phyloP scores from a whole-genome alignment of 2,888 invertebrate species.

The Lasioglossum leucozonium region DNA sequence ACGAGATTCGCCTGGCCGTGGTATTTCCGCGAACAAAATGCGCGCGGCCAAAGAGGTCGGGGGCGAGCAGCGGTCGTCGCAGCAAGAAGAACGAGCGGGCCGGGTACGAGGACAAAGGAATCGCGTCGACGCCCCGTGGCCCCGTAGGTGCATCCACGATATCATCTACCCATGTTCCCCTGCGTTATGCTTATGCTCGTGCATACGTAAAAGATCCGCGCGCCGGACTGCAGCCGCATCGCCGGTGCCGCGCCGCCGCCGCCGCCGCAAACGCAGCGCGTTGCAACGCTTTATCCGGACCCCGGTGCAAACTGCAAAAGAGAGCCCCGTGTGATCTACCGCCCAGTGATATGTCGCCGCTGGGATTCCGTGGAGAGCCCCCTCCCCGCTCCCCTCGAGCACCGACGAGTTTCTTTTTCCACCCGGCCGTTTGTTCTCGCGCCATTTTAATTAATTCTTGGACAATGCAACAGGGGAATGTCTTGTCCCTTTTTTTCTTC shows the following conservation, averaged over 20 bases:
- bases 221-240: conserved; percentile 53
- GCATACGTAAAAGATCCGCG: conserved; percentile 76
- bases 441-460: conserved; percentile 61
- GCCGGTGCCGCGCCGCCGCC: neutral
- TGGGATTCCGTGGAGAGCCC: conserved; percentile 66
- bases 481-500: neutral
- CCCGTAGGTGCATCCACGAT: conserved; percentile 82
- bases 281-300: conserved; percentile 60
- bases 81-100: conserved; percentile 76
- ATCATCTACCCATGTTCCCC: conserved; percentile 83
- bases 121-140: conserved; percentile 80
- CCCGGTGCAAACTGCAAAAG: conserved; percentile 66
- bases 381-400: too few relatives aligned
- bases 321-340: conserved; percentile 66
- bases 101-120: conserved; percentile 77
- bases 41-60: conserved; percentile 71
- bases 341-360: conserved; percentile 67
- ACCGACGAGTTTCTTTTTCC: conserved; percentile 36
- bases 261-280: conserved; percentile 2
- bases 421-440: conserved; percentile 55
- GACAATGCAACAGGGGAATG: conserved; percentile 48
- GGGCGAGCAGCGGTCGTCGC: conserved; percentile 66
- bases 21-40: conserved; percentile 71
- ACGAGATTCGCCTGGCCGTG: conserved; percentile 68
- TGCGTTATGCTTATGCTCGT: conserved; percentile 81